These are phyloP conservation scores for Penaeus vannamei DNA, from an alignment of 1,140 invertebrate species.

Conservation along the genomic window DNA sequence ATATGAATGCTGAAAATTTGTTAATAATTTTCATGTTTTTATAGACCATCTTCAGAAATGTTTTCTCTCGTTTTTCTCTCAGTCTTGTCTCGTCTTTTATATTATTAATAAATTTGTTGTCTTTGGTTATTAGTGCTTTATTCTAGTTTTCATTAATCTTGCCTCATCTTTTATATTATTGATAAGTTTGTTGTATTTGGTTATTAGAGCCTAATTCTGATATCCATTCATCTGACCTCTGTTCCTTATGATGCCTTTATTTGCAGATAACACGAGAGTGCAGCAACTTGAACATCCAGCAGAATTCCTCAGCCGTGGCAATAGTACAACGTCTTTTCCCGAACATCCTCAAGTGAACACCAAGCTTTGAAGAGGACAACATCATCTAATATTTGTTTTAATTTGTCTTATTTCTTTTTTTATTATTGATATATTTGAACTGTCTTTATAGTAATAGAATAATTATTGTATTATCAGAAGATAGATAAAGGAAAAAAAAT, in stretches of 20 bases:
- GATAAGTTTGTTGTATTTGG: no score
- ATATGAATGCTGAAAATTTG: no score
- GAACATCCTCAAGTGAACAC: background rate
- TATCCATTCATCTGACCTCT: background rate
- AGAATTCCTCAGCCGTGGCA: background rate
- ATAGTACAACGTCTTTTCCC: background rate
- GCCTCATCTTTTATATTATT: no score
- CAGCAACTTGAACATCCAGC: background rate
- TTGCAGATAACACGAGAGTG: constrained; percentile 2
- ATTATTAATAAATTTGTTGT: no score
- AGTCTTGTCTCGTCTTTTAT: no score
- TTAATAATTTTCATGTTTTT: no score
- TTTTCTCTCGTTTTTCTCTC: no score
- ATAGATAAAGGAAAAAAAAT: no score
- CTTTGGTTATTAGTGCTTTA: background rate
- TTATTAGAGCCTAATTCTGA: background rate
- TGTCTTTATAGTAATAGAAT: background rate
- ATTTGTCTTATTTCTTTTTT: background rate
- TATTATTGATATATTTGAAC: background rate
- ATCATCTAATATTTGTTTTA: no score
- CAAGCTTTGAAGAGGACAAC: no score
- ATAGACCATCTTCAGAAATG: no score
- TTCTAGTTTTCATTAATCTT: background rate
- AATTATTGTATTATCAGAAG: background rate
- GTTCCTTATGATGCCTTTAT: background rate